These are phyloP conservation scores for Dipus sagitta DNA, from an alignment of 2,797 vertebrate species.

Conservation along the genomic window DNA sequence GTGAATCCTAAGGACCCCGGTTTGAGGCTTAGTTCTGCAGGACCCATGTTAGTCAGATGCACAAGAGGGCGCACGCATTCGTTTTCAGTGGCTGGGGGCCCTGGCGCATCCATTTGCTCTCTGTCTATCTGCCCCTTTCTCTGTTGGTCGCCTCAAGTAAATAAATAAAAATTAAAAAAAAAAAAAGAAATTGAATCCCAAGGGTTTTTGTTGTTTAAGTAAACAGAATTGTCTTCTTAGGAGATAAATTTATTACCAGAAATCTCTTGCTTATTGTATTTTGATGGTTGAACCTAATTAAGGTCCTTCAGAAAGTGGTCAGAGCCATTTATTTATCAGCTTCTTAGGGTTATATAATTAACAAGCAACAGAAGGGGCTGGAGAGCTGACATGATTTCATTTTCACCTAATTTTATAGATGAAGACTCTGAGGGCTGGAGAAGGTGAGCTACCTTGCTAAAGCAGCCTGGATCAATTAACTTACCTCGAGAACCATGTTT, in stretches of 20 bases:
- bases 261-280: conserved; percentile 38
- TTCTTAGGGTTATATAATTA: conserved; percentile 30
- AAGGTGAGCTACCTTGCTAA: neutral
- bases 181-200: conserved; percentile 47
- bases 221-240: neutral
- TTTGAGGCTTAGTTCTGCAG: no score
- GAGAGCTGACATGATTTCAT: conserved; percentile 16
- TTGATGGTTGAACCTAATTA: conserved; percentile 34
- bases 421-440: conserved; percentile 8
- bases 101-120: no score
- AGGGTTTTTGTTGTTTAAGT: neutral
- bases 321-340: neutral
- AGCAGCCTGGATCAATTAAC: neutral
- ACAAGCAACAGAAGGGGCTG: neutral
- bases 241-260: conserved; percentile 36
- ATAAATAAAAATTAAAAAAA: no score
- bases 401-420: conserved; percentile 29
- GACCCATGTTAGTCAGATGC: no score
- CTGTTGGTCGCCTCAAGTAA: no score
- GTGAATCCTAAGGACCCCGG: no score
- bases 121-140: no score
- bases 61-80: no score
- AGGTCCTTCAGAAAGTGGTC: neutral
- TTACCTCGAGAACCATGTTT: conserved; percentile 4
- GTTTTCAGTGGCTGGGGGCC: no score